phyloP scores from a whole-genome alignment of 2,113 vertebrate species.

The Sylvietta virens region DNA sequence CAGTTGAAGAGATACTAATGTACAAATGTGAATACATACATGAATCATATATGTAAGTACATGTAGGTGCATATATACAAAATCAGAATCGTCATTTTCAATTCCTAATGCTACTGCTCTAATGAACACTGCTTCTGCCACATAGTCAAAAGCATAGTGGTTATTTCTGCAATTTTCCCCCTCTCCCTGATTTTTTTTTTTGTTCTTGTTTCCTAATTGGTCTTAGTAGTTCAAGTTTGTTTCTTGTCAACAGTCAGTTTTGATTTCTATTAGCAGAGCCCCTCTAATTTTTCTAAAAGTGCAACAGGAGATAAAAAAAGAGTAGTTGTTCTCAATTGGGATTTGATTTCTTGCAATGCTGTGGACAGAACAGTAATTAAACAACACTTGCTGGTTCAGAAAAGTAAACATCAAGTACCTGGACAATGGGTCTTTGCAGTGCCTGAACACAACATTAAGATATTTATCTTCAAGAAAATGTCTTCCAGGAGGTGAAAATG shows the following conservation, averaged over 20 bases:
- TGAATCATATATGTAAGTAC: neutral
- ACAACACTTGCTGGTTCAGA: neutral
- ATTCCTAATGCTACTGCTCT: neutral
- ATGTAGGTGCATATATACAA: neutral
- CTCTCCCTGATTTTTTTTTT: neutral
- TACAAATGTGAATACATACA: neutral
- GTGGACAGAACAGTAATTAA: neutral
- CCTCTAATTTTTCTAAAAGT: neutral
- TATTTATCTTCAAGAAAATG: neutral
- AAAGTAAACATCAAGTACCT: neutral
- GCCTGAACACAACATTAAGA: neutral
- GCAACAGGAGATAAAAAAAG: neutral
- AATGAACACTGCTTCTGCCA: neutral
- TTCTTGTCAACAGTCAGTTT: neutral
- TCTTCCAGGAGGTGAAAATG: neutral
- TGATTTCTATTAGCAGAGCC: neutral
- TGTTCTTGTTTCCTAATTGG: neutral
- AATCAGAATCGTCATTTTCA: neutral
- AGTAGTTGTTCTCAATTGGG: neutral
- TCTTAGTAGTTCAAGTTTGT: neutral
- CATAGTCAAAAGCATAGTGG: neutral
- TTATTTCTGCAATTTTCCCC: neutral
- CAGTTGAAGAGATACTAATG: neutral
- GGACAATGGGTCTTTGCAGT: neutral
- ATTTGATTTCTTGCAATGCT: neutral